These are phyloP conservation scores for Ctenicera cuprea DNA, from an alignment of 2,888 invertebrate genomes.

Conservation along the genomic window DNA sequence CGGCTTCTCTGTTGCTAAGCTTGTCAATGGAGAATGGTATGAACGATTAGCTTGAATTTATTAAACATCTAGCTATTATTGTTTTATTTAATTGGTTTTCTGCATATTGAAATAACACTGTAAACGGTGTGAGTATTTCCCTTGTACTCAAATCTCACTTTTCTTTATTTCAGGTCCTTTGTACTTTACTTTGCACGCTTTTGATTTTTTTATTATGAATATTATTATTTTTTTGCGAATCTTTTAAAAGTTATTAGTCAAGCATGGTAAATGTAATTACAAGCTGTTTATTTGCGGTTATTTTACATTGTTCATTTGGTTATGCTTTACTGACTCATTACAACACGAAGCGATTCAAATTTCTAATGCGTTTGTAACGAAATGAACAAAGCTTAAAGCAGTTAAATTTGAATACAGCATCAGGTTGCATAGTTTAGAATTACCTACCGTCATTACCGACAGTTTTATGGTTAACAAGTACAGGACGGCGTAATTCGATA, in stretches of 20 bases:
- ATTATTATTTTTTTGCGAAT: not conserved
- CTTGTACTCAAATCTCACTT: no score
- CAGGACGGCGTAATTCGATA: not conserved
- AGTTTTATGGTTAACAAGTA: conserved; percentile 2
- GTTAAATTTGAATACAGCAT: conserved; percentile 8
- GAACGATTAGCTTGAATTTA: no score
- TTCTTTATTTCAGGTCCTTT: no score
- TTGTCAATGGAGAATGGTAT: no score
- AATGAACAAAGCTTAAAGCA: not conserved
- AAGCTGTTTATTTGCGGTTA: conserved; percentile 10
- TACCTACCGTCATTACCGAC: conserved; percentile 3
- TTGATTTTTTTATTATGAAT: not conserved
- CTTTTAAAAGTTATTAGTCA: not conserved
- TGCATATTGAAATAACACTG: no score
- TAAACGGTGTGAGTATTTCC: no score
- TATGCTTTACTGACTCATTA: conserved; percentile 2
- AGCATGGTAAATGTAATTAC: not conserved
- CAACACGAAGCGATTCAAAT: conserved; percentile 6
- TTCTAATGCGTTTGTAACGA: conserved; percentile 20
- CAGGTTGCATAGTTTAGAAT: conserved; percentile 17
- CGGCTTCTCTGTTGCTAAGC: no score
- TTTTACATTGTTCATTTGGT: conserved; percentile 1
- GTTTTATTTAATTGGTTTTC: no score
- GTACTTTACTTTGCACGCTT: not conserved
- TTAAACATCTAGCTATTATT: no score